A percentile compares a stretch with the other conserved stretches of the same genome.
These are phyloP conservation scores for Lycia hirtaria DNA, from an alignment of 2,888 invertebrate genomes.

Conservation along the genomic window DNA sequence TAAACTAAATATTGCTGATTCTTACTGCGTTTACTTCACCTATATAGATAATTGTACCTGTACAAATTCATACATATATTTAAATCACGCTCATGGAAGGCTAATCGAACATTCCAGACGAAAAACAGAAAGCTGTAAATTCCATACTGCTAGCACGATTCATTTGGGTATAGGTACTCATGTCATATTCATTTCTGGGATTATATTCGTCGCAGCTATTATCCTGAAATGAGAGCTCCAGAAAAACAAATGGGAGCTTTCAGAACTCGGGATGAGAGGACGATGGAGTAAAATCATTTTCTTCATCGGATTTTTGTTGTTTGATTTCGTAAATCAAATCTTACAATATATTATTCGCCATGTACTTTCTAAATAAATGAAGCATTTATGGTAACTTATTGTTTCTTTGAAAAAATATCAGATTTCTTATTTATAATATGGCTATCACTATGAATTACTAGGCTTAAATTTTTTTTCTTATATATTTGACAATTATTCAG, in stretches of 20 bases:
- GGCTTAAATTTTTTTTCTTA: too few species aligned
- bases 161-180: slow-evolving; percentile 19
- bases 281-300: slow-evolving; percentile 17
- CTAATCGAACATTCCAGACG: too few species aligned
- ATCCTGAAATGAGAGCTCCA: slow-evolving; percentile 27
- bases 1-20: too few species aligned
- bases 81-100: too few species aligned
- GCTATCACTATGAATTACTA: too few species aligned
- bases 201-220: slow-evolving; percentile 32
- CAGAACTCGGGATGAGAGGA: slow-evolving; percentile 12
- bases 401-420: too few species aligned
- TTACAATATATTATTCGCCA: neutral
- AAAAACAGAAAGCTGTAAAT: neutral
- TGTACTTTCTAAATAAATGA: neutral
- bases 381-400: too few species aligned
- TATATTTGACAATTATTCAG: too few species aligned
- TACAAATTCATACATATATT: too few species aligned
- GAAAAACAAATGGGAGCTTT: slow-evolving; percentile 28
- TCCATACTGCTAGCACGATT: slow-evolving; percentile 15
- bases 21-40: too few species aligned
- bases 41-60: too few species aligned
- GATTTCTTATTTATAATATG: too few species aligned
- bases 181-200: slow-evolving; percentile 32
- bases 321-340: slow-evolving; percentile 14
- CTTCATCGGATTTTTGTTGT: slow-evolving; percentile 14